Evolutionary conservation across 2,113 vertebrate species (phyloP), one percentile per base, ranked within the genome.

Genomic region (Semicossyphus pulcher): DNA sequence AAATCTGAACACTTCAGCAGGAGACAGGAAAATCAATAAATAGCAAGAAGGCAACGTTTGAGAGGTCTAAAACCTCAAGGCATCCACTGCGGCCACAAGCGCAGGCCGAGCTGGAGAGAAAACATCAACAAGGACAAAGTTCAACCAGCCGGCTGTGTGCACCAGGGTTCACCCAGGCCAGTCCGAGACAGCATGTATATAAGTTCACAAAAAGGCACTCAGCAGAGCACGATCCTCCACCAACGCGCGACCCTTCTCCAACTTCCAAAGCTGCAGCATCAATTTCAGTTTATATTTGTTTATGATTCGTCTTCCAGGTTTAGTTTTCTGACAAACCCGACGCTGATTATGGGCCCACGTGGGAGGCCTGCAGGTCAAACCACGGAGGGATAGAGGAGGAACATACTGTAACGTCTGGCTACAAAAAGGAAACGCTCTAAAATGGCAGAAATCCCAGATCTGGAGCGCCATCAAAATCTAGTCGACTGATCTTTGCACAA

Each of bases 361-460:
- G 31, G 60, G 51, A 54, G 51, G 47, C 42, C 31, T 8, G 31
- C 18, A 51, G 58, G 60, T 72, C 48, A 67, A 34, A 41, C 63
- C 12, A 39, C 45, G 3, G 14, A 31, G 57, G 73, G 39, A 75
- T 69, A 29, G 41, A 18, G 34, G 44, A 45, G 10, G n/a, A 72
- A 45, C 0, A 47, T 16, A 10, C 21, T 37, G 49, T 18, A 21
- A 60, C 28, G 29, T 61, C 48, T 75, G 85, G 57, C 63, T 29
- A 60, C n/a, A 69, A 57, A 60, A 36, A 26, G 9, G 63, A 56
- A 77, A 70, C 7, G 20, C 61, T 64, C 15, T 26, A 39, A 64
- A 64, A 82, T 74, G 69, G 75, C 68, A 64, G 15, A 58, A 66
- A 76, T 74, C 58, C 73, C 70, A 76, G 72, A 75, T 76, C 66